Conservation (phyloP, 2,888 invertebrate species). For the Nephrotoma flavescens region DNA sequence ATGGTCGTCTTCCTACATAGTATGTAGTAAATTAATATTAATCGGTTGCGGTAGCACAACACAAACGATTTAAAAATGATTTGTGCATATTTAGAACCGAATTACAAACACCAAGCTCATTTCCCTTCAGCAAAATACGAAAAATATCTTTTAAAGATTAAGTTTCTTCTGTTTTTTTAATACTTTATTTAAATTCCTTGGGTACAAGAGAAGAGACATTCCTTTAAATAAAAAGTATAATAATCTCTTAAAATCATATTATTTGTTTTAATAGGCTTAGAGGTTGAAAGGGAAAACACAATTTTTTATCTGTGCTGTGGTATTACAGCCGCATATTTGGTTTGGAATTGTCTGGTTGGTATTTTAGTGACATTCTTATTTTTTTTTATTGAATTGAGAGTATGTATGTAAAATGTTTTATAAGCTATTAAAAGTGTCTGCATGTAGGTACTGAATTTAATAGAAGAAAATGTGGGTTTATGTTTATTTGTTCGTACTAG, state of each 20-base stretch:
- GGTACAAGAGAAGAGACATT: neutral
- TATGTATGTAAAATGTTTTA: no score
- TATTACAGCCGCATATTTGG: no score
- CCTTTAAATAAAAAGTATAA: neutral
- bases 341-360: no score
- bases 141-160: neutral
- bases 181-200: neutral
- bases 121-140: neutral
- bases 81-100: neutral
- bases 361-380: no score
- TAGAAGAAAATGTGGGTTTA: no score
- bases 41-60: neutral
- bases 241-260: neutral
- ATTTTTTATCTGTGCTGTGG: neutral
- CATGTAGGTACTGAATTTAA: no score
- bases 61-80: neutral
- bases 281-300: neutral
- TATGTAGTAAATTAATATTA: neutral
- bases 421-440: no score
- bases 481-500: no score
- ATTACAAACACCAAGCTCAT: neutral
- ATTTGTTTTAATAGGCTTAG: neutral
- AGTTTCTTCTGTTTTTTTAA: neutral
- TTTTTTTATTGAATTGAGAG: no score
- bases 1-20: neutral